phyloP scores from a whole-genome alignment of 2,888 invertebrate species.

The Macropis europaea region DNA sequence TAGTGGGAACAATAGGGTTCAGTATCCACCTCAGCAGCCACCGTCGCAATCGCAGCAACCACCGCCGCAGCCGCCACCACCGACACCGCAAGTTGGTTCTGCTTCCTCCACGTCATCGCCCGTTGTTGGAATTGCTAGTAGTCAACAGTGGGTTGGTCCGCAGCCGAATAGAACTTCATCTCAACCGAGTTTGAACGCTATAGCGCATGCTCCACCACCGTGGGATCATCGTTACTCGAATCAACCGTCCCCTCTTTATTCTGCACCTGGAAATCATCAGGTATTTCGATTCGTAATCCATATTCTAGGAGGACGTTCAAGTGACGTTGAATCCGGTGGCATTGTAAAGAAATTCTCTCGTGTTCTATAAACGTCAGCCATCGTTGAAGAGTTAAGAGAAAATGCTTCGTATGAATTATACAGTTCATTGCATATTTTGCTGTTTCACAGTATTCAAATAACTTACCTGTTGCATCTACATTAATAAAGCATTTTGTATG shows the following conservation, averaged over 20 bases:
- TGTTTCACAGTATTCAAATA: too few species aligned
- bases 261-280: slow-evolving; percentile 76
- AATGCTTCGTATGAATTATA: too few species aligned
- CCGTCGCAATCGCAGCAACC: slow-evolving; percentile 66
- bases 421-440: too few species aligned
- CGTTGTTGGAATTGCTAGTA: slow-evolving; percentile 57
- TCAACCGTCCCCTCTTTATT: slow-evolving; percentile 75
- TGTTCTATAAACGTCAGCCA: too few species aligned
- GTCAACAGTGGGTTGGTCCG: slow-evolving; percentile 74
- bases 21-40: slow-evolving; percentile 73
- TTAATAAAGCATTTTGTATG: background rate
- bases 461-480: background rate
- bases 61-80: slow-evolving; percentile 61
- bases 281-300: slow-evolving; percentile 52
- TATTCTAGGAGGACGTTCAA: too few species aligned
- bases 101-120: slow-evolving; percentile 66
- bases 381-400: too few species aligned
- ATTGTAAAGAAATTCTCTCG: too few species aligned
- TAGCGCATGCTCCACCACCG: slow-evolving; percentile 73
- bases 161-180: slow-evolving; percentile 68
- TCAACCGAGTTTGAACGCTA: slow-evolving; percentile 74
- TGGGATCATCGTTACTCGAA: slow-evolving; percentile 78
- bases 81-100: slow-evolving; percentile 61
- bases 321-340: too few species aligned
- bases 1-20: slow-evolving; percentile 73